Evolutionary conservation across 1,140 invertebrate genomes (phyloP), one percentile per base, ranked within the genome.

Genomic region (Drosophila asahinai): DNA sequence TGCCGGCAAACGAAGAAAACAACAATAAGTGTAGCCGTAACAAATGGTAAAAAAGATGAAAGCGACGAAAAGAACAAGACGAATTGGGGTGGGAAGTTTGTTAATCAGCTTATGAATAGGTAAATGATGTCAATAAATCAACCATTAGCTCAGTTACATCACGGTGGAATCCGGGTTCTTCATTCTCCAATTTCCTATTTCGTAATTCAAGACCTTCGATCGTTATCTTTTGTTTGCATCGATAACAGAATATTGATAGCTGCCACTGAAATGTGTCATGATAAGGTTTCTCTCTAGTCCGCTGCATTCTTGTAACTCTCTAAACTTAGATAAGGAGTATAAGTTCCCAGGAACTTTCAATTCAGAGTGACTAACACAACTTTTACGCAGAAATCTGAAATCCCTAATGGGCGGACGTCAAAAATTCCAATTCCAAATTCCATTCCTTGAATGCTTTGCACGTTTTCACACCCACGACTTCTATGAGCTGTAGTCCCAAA

Each of bases 51-150:
- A 78, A 55, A 58, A 43, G 30, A 45, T 57, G 38, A 67, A 33
- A 47, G 38, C 30, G 60, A 55, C 38, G 19, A 70, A 51, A 48
- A 38, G n/a, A 64, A 22, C 22, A 42, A 25, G 11, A 47, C 49
- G 33, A 66, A 55, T 45, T n/a, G 17, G 49, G 52, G 68, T 51
- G 55, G 49, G 25, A 54, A 43, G 22, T 43, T 43, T 6, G 79
- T 48, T 25, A 62, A 77, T 71, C 47, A 55, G 52, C 48, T 76
- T 54, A 63, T 70, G 42, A 81, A 55, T 77, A 72, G 51, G 36
- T 49, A 72, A 84, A 71, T 84, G 55, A 91, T 81, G 51, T 75
- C 74, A 72, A 81, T 83, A 68, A 89, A 86, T 78, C 68, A 81
- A 68, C 45, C 45, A 5, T 42, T 42, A 36, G 12, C 11, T 49